Base-by-base conservation (phyloP, 1,140 invertebrate species). In the Heliconius congener region DNA sequence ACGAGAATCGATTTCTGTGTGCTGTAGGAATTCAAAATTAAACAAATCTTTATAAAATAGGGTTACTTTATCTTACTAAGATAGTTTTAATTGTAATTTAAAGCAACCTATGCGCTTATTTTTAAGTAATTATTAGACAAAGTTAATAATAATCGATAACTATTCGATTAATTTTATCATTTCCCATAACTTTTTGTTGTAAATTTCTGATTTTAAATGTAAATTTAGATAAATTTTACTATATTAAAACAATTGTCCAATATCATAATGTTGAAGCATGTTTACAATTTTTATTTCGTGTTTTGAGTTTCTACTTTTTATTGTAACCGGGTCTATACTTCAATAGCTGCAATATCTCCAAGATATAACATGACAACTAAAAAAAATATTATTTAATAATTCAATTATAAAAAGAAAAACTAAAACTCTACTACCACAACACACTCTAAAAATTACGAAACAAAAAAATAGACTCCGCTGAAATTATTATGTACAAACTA, bases 41-140 rank as follows among this genome's bases (percentile, higher is more conserved):
- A 66, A 66, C 60, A 66, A 60, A 27, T 66, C 60, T 66, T 66
- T 66, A 30, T 30, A 66, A 66, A 66, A 66, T 66, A 30, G 23
- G 5, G 27, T 30, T 66, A 66, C 60, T 66, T 27, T 66, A 66
- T 66, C 23, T 66, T 2, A 66, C 23, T 66, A 30, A 66, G 23
- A 16, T 66, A 66, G 27, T 66, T 30, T 13, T 13, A 66, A 66
- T 66, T 72, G 37, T 39, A 39, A 72, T 19, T 72, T 72, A 42
- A 19, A 39, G 71, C 18, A 72, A n/a, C 34, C 3, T 39, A 0
- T 5, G 71, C 23, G 70, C 0, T 66, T 66, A 30, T 30, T n/a
- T 66, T 11, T 30, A 30, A 30, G 13, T 66, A 30, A 66, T 66
- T 27, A 11, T 23, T 57, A n/a, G 18, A 52, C 50, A 52, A 52